Conservation (phyloP, 2,797 vertebrate genomes). For the Botia almorhae region DNA sequence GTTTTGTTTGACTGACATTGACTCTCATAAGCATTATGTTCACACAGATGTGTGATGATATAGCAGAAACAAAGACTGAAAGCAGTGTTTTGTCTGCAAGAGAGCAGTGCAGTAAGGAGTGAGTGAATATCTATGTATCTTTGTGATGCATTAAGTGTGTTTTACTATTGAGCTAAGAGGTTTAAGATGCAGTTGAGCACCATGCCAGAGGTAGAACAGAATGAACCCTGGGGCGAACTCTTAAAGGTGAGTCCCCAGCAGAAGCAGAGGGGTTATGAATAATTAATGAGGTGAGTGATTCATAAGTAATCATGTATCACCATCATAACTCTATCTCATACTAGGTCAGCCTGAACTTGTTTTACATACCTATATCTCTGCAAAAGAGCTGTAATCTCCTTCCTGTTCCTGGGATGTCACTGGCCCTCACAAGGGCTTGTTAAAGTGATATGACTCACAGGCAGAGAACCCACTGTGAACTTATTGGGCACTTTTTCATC, state of each 20-base stretch:
- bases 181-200: slow-evolving; percentile 39
- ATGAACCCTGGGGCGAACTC: slow-evolving; percentile 42
- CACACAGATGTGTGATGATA: not conserved
- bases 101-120: not conserved
- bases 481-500: slow-evolving; percentile 5
- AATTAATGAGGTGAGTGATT: slow-evolving; percentile 17
- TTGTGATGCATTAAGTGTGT: not conserved
- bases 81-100: slow-evolving; percentile 5
- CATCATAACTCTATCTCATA: not conserved
- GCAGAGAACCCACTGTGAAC: not conserved
- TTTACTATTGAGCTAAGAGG: slow-evolving; percentile 31
- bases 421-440: not conserved
- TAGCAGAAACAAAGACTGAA: slow-evolving; percentile 13
- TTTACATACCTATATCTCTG: not conserved
- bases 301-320: slow-evolving; percentile 2
- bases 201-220: slow-evolving; percentile 35
- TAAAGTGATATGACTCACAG: slow-evolving; percentile 2
- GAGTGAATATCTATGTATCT: not conserved
- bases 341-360: not conserved
- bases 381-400: not conserved
- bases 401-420: not conserved
- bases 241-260: slow-evolving; percentile 34
- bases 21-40: not conserved
- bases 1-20: slow-evolving; percentile 11
- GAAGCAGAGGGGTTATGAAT: slow-evolving; percentile 14